Conservation (phyloP, 2,888 invertebrate species). For the Micropterix aruncella region DNA sequence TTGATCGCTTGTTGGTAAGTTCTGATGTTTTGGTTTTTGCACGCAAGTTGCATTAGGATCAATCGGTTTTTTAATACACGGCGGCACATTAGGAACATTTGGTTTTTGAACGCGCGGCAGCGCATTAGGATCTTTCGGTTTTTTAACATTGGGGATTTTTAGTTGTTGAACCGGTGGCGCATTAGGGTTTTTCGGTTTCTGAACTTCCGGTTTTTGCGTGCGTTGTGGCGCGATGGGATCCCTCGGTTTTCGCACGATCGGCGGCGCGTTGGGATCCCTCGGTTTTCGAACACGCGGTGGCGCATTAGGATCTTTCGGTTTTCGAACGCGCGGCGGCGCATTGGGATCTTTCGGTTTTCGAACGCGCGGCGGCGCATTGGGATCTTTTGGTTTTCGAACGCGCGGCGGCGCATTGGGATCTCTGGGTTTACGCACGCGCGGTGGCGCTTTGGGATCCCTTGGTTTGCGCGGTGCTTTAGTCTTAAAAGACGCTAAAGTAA, state of each 20-base stretch:
- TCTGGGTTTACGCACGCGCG: neutral
- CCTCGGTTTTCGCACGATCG: neutral
- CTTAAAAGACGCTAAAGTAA: no score
- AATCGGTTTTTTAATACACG: no score
- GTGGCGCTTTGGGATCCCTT: neutral
- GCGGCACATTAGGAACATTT: no score
- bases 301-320: neutral
- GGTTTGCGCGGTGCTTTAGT: neutral
- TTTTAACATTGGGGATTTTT: neutral
- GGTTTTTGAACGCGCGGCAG: no score
- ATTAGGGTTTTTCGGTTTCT: neutral
- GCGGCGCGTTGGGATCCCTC: neutral
- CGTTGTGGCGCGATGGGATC: neutral
- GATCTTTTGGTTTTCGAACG: neutral
- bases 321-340: neutral
- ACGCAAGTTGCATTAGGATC: no score
- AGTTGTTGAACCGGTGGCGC: neutral
- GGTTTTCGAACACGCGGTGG: neutral
- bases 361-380: neutral
- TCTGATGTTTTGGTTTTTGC: no score
- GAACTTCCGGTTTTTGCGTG: neutral
- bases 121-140: neutral
- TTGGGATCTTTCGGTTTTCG: neutral
- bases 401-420: neutral
- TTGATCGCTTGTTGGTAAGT: no score